Percentiles rank a stretch among this genome's conserved stretches.
phyloP scores from a whole-genome alignment of 2,113 vertebrate species.

The Larimichthys crocea region DNA sequence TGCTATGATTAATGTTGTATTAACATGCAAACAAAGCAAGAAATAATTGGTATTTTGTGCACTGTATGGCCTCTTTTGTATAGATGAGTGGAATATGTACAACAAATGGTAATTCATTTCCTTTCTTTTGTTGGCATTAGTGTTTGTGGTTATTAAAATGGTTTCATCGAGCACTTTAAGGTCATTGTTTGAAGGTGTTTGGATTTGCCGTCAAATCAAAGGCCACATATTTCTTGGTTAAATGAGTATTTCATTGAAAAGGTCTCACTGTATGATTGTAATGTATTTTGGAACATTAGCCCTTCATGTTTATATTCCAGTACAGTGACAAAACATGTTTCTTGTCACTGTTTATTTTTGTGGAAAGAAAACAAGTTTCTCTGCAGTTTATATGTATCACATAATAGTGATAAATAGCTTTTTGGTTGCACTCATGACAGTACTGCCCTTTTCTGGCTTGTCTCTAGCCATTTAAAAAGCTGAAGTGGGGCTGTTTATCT shows the following conservation, averaged over 20 bases:
- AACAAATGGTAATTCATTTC: neutral
- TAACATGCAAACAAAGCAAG: neutral
- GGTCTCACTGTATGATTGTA: neutral
- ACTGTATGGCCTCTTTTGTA: neutral
- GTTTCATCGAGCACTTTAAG: neutral
- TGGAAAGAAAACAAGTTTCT: neutral
- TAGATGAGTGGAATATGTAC: slow-evolving; percentile 1
- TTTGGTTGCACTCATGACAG: slow-evolving; percentile 7
- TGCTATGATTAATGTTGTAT: neutral
- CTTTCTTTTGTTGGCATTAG: neutral
- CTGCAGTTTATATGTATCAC: neutral
- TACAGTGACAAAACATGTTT: neutral
- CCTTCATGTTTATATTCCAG: neutral
- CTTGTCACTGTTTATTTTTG: slow-evolving; percentile 1
- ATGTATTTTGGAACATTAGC: neutral
- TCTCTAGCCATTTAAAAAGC: slow-evolving; percentile 9
- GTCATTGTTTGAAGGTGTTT: slow-evolving; percentile 41
- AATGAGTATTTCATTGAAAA: slow-evolving; percentile 10
- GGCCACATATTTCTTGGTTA: slow-evolving; percentile 28
- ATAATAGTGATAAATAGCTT: slow-evolving; percentile 18
- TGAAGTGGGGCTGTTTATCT: neutral
- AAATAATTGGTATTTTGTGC: neutral
- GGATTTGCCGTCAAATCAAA: slow-evolving; percentile 29
- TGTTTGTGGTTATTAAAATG: neutral
- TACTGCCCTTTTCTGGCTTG: slow-evolving; percentile 13